phyloP scores from a whole-genome alignment of 1,140 invertebrate species.

The Aphelenchoides fujianensis region DNA sequence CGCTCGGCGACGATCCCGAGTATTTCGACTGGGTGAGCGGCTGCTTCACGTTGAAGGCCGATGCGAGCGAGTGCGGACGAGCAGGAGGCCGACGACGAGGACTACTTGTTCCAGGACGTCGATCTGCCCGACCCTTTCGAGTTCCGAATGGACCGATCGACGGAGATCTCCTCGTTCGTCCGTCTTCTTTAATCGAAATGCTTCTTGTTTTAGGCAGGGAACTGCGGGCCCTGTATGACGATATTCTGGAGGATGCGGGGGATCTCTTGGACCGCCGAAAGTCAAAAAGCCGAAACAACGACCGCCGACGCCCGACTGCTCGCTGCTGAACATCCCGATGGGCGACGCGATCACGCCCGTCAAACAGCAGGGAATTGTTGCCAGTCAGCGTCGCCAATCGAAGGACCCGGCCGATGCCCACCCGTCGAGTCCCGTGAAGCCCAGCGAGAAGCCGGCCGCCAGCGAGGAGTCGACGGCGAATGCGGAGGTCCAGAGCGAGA shows the following conservation, averaged over 20 bases:
- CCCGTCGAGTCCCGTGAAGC: no score
- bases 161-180: conserved; percentile 31
- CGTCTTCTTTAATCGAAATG: no score
- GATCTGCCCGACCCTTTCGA: conserved; percentile 26
- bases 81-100: no score
- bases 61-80: not conserved
- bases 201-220: conserved; percentile 38
- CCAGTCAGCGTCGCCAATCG: not conserved
- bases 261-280: not conserved
- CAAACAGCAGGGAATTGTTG: not conserved
- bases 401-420: no score
- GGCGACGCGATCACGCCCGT: conserved; percentile 3
- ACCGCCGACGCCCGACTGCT: not conserved
- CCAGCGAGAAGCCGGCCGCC: not conserved
- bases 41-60: not conserved
- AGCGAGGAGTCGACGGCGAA: not conserved
- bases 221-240: conserved; percentile 23
- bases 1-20: no score
- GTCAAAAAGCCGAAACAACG: not conserved
- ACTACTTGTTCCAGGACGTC: not conserved
- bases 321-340: not conserved
- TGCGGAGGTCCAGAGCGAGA: no score
- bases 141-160: conserved; percentile 38
- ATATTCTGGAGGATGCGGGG: conserved; percentile 6
- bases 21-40: not conserved